Percentiles rank a stretch among this genome's conserved stretches.
These are phyloP conservation scores for Pelagia noctiluca DNA, from an alignment of 30 jellyfish, hydroid and myxozoan species.

Conservation along the genomic window DNA sequence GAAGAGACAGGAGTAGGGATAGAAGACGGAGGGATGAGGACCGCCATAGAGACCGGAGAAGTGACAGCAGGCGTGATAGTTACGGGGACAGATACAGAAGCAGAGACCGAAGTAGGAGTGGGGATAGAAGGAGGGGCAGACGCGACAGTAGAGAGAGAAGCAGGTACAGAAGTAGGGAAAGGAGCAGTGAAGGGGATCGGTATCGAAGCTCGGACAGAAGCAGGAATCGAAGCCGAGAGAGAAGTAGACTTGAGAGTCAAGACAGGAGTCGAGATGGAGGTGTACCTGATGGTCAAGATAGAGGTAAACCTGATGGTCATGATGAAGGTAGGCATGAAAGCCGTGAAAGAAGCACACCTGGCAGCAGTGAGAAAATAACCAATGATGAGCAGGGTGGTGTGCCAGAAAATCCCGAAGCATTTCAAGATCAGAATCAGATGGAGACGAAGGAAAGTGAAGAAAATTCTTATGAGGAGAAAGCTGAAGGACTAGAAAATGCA, in stretches of 20 bases:
- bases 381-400: neutral
- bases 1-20: slow-evolving; percentile 56
- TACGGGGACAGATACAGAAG: slow-evolving; percentile 64
- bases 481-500: slow-evolving; percentile 33
- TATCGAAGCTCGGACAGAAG: too few species aligned
- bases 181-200: slow-evolving; percentile 3
- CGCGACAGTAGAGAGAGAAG: slow-evolving; percentile 43
- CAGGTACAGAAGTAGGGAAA: slow-evolving; percentile 34
- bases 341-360: slow-evolving; percentile 56
- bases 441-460: too few species aligned
- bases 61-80: slow-evolving; percentile 49
- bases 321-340: slow-evolving; percentile 40
- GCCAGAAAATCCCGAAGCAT: neutral
- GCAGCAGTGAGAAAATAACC: neutral
- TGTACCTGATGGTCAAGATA: neutral
- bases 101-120: slow-evolving; percentile 49
- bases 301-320: slow-evolving; percentile 28
- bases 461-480: slow-evolving; percentile 54
- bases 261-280: slow-evolving; percentile 26
- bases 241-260: slow-evolving; percentile 7
- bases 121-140: slow-evolving; percentile 43
- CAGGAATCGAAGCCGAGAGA: slow-evolving; percentile 12
- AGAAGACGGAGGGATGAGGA: slow-evolving; percentile 48
- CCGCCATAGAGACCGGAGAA: slow-evolving; percentile 51
- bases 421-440: too few species aligned